phyloP scores from a whole-genome alignment of 2,888 invertebrate genomes.

The Craniophora ligustri region DNA sequence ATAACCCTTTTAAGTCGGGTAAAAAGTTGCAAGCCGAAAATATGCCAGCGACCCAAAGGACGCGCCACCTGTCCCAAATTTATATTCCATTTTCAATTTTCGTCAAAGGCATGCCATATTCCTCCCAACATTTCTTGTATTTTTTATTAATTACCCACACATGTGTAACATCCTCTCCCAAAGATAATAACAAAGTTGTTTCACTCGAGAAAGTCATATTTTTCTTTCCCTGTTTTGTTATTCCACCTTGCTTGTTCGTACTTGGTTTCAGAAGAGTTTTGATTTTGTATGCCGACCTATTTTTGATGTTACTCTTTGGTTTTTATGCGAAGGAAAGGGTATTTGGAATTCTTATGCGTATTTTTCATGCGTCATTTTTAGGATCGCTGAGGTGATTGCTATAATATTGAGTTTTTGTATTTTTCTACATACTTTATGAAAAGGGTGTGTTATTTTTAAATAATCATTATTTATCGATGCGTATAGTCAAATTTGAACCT shows the following conservation, averaged over 20 bases:
- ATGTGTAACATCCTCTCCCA: conserved; percentile 22
- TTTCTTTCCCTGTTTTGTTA: conserved; percentile 38
- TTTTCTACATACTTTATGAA: not conserved
- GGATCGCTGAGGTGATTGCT: not conserved
- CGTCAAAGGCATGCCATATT: conserved; percentile 5
- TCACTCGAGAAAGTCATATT: conserved; percentile 38
- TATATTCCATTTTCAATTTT: conserved; percentile 2
- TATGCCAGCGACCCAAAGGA: not conserved
- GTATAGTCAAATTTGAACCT: no score
- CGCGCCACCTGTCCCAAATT: not conserved
- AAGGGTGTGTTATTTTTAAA: no score
- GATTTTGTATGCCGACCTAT: conserved; percentile 32
- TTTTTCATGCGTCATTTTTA: no score
- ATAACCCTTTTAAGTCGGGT: not conserved
- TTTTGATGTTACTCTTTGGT: not conserved
- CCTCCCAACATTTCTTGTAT: conserved; percentile 31
- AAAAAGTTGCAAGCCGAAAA: not conserved
- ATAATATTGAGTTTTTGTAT: not conserved
- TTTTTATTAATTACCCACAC: conserved; percentile 44
- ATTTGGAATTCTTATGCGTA: not conserved
- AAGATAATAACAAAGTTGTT: conserved; percentile 36
- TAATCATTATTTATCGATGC: no score
- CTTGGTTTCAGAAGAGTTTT: conserved; percentile 21
- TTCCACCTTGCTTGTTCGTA: conserved; percentile 8
- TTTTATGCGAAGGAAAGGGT: not conserved